These are phyloP conservation scores for Sebastes iracundus DNA, from an alignment of 2,797 vertebrate genomes.

Conservation along the genomic window DNA sequence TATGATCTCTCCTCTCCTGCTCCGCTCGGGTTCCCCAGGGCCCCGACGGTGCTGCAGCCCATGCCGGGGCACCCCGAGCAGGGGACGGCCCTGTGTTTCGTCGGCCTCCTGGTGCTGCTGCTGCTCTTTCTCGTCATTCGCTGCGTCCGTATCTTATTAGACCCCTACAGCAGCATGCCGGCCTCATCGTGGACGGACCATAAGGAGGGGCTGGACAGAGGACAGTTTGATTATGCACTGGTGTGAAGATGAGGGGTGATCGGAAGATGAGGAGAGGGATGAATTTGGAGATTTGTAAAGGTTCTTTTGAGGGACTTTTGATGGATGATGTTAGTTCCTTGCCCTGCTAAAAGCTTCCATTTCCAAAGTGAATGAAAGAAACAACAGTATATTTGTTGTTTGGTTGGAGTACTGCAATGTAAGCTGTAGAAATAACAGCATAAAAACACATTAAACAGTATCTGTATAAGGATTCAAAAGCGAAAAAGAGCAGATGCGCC, in stretches of 20 bases:
- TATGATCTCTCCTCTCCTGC: constrained; percentile 71
- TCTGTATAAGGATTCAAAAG: not conserved
- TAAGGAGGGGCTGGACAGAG: constrained; percentile 91
- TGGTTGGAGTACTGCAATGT: not conserved
- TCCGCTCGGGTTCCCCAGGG: constrained; percentile 60
- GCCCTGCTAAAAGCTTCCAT: not conserved
- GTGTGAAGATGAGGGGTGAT: constrained; percentile 75
- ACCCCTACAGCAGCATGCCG: constrained; percentile 97
- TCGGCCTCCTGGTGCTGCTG: constrained; percentile 91
- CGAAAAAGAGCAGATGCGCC: not conserved
- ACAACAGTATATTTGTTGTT: not conserved
- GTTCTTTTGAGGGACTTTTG: not conserved
- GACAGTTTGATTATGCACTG: constrained; percentile 92
- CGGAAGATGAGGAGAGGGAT: not conserved
- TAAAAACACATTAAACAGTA: not conserved
- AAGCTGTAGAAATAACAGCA: not conserved
- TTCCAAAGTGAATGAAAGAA: not conserved
- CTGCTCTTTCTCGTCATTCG: constrained; percentile 91
- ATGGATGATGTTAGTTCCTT: not conserved
- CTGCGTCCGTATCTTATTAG: constrained; percentile 92
- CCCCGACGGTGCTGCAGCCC: constrained; percentile 69
- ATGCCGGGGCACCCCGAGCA: constrained; percentile 85
- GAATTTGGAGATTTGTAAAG: not conserved
- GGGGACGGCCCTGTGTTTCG: constrained; percentile 90
- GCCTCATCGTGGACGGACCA: constrained; percentile 93